Conservation (phyloP, 2,797 vertebrate genomes). For the Sardinella longiceps region DNA sequence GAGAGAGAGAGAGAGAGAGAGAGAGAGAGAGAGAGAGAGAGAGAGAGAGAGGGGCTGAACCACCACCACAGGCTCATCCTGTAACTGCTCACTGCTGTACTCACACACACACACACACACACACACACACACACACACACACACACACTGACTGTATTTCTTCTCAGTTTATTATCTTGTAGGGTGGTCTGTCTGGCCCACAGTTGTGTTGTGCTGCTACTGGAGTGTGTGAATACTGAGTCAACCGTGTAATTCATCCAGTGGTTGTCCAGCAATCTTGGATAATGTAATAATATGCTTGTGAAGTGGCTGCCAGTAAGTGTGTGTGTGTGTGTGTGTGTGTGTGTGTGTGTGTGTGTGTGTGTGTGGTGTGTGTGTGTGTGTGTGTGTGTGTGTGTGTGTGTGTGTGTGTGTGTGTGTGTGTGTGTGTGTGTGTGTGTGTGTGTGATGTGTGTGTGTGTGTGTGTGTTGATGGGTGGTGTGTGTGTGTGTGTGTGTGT, state of each 20-base stretch:
- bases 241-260: not conserved
- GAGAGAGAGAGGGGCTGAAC: too few species aligned
- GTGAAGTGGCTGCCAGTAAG: not conserved
- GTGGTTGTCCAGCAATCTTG: not conserved
- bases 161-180: not conserved
- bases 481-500: not conserved
- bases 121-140: too few species aligned
- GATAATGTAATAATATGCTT: not conserved
- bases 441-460: not conserved
- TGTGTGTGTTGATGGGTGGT: not conserved
- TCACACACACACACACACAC: too few species aligned
- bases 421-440: not conserved
- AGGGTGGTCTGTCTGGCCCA: too few species aligned
- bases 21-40: too few species aligned
- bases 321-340: not conserved
- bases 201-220: not conserved
- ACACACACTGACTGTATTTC: not conserved
- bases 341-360: not conserved
- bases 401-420: not conserved
- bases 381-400: not conserved
- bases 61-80: too few species aligned
- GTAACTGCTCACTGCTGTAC: too few species aligned
- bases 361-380: constrained; percentile 11
- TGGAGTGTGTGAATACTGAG: not conserved
- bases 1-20: too few species aligned